Conservation (phyloP, 2,888 invertebrate species). For the Panopea generosa region DNA sequence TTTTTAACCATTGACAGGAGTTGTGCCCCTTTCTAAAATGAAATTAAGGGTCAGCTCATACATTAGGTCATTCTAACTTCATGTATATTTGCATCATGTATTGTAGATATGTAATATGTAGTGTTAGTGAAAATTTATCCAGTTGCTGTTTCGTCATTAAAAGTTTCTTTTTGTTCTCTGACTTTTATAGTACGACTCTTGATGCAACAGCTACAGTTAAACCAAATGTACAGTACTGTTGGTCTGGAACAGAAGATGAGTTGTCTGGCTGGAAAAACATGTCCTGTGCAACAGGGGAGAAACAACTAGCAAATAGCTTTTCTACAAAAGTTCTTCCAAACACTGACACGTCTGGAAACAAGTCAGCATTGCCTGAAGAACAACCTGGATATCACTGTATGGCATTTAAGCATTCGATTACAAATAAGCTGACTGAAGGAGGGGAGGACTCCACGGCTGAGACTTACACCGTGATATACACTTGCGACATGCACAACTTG, state of each 20-base stretch:
- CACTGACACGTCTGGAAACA: not conserved
- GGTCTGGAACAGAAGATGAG: slow-evolving; percentile 54
- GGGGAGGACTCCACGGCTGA: not conserved
- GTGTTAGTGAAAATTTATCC: too few relatives aligned
- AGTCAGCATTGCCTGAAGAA: not conserved
- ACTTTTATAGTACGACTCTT: too few relatives aligned
- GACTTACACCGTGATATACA: slow-evolving; percentile 26
- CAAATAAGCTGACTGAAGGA: not conserved
- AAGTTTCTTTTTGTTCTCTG: too few relatives aligned
- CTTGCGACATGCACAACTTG: slow-evolving; percentile 39
- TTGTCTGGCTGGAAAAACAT: slow-evolving; percentile 35
- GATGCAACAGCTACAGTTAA: not conserved
- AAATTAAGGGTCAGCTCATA: too few relatives aligned
- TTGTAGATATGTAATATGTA: too few relatives aligned
- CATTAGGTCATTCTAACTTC: too few relatives aligned
- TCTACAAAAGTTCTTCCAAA: slow-evolving; percentile 14
- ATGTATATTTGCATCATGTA: too few relatives aligned
- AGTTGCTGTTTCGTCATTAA: too few relatives aligned
- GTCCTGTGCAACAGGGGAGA: slow-evolving; percentile 44
- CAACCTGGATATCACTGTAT: slow-evolving; percentile 36
- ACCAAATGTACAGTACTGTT: slow-evolving; percentile 42
- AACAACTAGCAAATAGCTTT: slow-evolving; percentile 22
- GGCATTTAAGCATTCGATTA: slow-evolving; percentile 37
- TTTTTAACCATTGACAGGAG: too few relatives aligned
- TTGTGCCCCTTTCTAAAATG: too few relatives aligned